These are phyloP conservation scores for Etia nguti DNA, from an alignment of 2,113 vertebrate species.

Conservation along the genomic window DNA sequence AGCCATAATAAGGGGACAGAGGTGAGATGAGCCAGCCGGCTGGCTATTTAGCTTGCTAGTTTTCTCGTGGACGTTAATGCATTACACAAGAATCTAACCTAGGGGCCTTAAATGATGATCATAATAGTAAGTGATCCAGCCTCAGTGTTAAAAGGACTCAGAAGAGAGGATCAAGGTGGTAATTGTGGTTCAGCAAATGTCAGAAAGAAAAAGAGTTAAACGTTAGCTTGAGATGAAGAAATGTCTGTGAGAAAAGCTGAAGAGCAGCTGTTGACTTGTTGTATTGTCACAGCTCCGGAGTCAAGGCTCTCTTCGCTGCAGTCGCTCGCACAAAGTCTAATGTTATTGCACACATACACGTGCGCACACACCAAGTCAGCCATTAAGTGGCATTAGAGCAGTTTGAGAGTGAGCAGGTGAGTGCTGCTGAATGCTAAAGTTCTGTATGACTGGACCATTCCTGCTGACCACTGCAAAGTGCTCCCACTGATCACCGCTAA, in stretches of 20 bases:
- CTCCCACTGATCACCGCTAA: constrained; percentile 67
- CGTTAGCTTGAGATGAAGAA: neutral
- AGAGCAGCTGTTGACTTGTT: neutral
- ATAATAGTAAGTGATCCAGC: neutral
- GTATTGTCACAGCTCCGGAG: constrained; percentile 7
- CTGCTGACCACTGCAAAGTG: constrained; percentile 71
- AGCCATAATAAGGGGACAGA: constrained; percentile 23
- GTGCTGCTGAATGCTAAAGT: constrained; percentile 66
- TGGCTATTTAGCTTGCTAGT: constrained; percentile 21
- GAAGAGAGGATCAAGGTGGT: neutral
- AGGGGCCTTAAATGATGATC: constrained; percentile 21
- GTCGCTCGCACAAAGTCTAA: constrained; percentile 33
- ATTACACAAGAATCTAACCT: neutral
- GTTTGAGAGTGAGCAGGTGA: constrained; percentile 58
- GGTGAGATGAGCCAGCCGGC: constrained; percentile 33
- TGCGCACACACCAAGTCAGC: neutral
- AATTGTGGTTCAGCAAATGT: neutral
- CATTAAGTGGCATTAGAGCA: constrained; percentile 28
- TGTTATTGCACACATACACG: constrained; percentile 4
- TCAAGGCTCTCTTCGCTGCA: constrained; percentile 21
- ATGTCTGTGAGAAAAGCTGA: neutral
- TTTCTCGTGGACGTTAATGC: neutral
- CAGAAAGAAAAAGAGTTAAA: constrained; percentile 1
- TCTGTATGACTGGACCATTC: constrained; percentile 46
- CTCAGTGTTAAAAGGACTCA: neutral